A percentile compares a stretch with the other conserved stretches of the same genome.
Evolutionary conservation across 1,140 invertebrate species (phyloP).

Genomic region (Triops cancriformis): DNA sequence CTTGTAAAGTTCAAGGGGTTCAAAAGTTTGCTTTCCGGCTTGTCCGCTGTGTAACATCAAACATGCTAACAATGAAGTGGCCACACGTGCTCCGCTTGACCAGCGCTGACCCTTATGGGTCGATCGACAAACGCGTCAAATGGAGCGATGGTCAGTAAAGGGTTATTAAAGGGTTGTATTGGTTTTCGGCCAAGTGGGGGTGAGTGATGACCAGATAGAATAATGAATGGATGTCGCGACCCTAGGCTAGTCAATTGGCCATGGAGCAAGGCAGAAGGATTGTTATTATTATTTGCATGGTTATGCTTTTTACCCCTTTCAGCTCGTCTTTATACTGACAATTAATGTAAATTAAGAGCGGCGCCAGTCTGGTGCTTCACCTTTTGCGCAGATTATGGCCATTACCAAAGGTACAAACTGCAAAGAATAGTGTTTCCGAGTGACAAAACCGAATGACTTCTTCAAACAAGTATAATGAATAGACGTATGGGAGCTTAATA

Average conservation of each 20-base stretch:
- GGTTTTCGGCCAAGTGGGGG: neutral
- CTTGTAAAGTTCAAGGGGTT: neutral
- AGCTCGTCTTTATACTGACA: neutral
- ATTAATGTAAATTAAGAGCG: neutral
- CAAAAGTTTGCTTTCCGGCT: neutral
- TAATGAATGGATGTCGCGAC: neutral
- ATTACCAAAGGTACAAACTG: neutral
- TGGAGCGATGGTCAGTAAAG: neutral
- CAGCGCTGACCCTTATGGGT: neutral
- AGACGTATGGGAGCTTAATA: neutral
- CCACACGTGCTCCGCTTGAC: neutral
- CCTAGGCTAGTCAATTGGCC: neutral
- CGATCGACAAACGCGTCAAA: neutral
- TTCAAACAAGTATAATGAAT: neutral
- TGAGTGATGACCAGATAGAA: constrained; percentile 6
- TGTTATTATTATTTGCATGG: constrained; percentile 6
- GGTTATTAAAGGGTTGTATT: neutral
- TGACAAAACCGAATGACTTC: neutral
- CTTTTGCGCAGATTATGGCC: neutral
- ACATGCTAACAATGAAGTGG: neutral
- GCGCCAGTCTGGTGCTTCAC: neutral
- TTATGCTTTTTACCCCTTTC: neutral
- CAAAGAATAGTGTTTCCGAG: neutral
- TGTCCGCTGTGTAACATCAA: neutral
- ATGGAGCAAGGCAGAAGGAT: neutral